Evolutionary conservation across 2,888 invertebrate species (phyloP).

Genomic region (Netelia inedita): DNA sequence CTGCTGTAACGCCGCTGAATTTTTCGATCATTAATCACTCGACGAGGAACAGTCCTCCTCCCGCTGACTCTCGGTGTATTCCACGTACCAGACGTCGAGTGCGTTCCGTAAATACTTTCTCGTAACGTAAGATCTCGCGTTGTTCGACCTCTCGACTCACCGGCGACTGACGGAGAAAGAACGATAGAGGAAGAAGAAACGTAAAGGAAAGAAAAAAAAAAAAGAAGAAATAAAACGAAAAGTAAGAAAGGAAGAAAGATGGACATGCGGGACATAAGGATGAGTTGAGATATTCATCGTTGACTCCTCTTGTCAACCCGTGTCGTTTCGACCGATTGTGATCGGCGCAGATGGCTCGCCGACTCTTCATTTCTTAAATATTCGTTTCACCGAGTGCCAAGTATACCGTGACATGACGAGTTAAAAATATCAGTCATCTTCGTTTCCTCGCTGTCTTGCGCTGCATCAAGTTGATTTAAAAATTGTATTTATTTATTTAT

Average conservation of each 20-base stretch:
- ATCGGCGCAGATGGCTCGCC: not conserved
- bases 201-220: not conserved
- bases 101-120: conserved; percentile 53
- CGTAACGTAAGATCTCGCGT: conserved; percentile 15
- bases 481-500: not conserved
- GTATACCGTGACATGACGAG: conserved; percentile 1
- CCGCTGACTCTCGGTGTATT: not conserved
- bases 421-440: not conserved
- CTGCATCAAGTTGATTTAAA: not conserved
- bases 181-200: not conserved
- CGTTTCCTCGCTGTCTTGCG: too few relatives aligned
- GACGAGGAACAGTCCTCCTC: conserved; percentile 13
- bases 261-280: not conserved
- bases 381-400: conserved; percentile 12
- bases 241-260: not conserved
- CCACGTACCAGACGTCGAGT: conserved; percentile 38
- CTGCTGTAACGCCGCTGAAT: conserved; percentile 20
- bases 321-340: not conserved
- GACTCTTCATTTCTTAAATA: conserved; percentile 33
- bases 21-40: conserved; percentile 53
- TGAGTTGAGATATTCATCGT: not conserved
- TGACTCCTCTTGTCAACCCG: not conserved
- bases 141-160: conserved; percentile 34
- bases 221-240: not conserved
- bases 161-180: not conserved